These are phyloP conservation scores for Avahi laniger DNA, from an alignment of 2,797 vertebrate species.

Conservation along the genomic window DNA sequence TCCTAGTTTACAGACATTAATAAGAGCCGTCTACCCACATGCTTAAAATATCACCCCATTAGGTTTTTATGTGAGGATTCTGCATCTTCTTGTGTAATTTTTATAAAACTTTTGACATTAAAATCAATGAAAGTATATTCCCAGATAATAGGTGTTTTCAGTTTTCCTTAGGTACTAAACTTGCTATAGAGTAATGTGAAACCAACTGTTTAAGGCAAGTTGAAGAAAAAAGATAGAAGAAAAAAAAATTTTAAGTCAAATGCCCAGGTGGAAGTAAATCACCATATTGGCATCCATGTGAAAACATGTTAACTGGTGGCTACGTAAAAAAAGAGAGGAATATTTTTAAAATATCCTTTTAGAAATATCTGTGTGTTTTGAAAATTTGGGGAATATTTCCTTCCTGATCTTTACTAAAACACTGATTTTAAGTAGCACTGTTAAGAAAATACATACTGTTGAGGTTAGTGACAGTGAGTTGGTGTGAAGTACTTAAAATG, in stretches of 20 bases:
- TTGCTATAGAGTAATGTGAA: slow-evolving; percentile 50
- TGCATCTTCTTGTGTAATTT: slow-evolving; percentile 40
- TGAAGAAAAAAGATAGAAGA: slow-evolving; percentile 60
- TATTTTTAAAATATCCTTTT: background rate
- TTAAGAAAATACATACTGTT: background rate
- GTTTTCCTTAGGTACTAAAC: slow-evolving; percentile 45
- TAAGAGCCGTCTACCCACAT: slow-evolving; percentile 33
- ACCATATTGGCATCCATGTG: slow-evolving; percentile 71
- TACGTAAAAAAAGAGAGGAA: slow-evolving; percentile 19
- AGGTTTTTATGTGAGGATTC: slow-evolving; percentile 31
- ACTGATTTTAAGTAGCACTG: background rate
- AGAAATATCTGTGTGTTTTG: background rate
- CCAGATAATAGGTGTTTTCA: slow-evolving; percentile 44
- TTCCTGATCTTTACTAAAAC: background rate
- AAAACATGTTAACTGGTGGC: slow-evolving; percentile 67
- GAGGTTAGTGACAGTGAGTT: background rate
- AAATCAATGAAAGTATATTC: slow-evolving; percentile 41
- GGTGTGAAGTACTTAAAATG: slow-evolving; percentile 4
- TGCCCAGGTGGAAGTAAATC: slow-evolving; percentile 56
- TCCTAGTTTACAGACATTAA: slow-evolving; percentile 59
- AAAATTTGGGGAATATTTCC: background rate
- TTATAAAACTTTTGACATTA: slow-evolving; percentile 23
- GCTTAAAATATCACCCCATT: slow-evolving; percentile 47
- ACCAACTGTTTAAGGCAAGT: slow-evolving; percentile 26
- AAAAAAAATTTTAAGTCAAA: slow-evolving; percentile 61